A percentile compares a stretch with the other conserved stretches of the same genome.
These are phyloP conservation scores for Drosophila kanekoi DNA, from an alignment of 2,888 invertebrate genomes.

Conservation along the genomic window DNA sequence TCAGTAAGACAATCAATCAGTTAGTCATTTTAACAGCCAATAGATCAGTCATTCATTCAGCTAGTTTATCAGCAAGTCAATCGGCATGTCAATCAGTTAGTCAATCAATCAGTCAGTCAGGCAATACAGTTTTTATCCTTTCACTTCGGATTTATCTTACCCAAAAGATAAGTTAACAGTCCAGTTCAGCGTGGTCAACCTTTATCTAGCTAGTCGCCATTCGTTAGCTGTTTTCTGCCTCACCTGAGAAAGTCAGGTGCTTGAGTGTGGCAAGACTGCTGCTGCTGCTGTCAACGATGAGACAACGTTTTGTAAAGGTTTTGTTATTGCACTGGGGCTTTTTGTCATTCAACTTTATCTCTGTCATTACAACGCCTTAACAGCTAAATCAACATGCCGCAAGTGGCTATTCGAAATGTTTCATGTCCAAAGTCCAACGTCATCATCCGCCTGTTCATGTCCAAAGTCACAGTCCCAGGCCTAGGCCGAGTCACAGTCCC, in stretches of 20 bases:
- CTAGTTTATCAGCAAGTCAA: too few species aligned
- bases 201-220: background rate
- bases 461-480: slow-evolving; percentile 2
- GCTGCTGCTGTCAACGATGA: background rate
- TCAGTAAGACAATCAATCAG: too few species aligned
- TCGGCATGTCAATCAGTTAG: too few species aligned
- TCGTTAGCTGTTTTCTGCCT: background rate
- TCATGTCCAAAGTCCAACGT: background rate
- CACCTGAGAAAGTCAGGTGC: background rate
- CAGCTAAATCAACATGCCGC: slow-evolving; percentile 58
- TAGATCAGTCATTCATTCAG: too few species aligned
- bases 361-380: slow-evolving; percentile 58
- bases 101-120: too few species aligned
- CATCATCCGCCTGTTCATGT: slow-evolving; percentile 2
- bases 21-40: too few species aligned
- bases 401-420: slow-evolving; percentile 32
- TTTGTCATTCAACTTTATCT: slow-evolving; percentile 53
- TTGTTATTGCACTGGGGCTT: background rate
- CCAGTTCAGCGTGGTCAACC: background rate
- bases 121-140: too few species aligned
- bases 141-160: too few species aligned
- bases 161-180: background rate
- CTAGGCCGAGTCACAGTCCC: background rate
- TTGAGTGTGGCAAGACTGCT: background rate
- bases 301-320: background rate